Evolutionary conservation across 2,888 invertebrate species (phyloP).

Genomic region (Nomada ferruginata): DNA sequence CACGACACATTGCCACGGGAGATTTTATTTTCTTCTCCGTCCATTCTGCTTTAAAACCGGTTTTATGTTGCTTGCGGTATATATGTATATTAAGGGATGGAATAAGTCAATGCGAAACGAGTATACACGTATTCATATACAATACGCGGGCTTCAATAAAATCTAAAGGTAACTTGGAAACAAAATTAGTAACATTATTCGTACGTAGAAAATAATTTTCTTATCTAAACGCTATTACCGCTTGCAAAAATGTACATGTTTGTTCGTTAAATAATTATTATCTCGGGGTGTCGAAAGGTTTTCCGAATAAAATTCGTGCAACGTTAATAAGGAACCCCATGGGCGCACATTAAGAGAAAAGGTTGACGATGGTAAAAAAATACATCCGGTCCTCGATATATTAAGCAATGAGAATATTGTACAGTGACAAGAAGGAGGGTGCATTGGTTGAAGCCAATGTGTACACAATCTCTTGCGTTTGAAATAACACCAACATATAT

Average conservation of each 20-base stretch:
- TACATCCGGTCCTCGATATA: slow-evolving; percentile 52
- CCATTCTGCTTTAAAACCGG: slow-evolving; percentile 69
- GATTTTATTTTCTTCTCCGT: slow-evolving; percentile 55
- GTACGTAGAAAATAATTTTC: neutral
- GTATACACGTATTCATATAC: neutral
- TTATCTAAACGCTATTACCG: neutral
- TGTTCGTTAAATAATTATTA: neutral
- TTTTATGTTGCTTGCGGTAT: slow-evolving; percentile 68
- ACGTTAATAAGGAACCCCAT: neutral
- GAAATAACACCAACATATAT: neutral
- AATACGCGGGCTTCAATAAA: neutral
- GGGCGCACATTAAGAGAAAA: slow-evolving; percentile 7
- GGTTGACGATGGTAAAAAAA: slow-evolving; percentile 22
- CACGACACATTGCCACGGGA: slow-evolving; percentile 48
- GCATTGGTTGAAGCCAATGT: slow-evolving; percentile 20
- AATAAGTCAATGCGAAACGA: slow-evolving; percentile 29
- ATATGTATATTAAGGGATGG: slow-evolving; percentile 60
- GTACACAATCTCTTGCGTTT: slow-evolving; percentile 8
- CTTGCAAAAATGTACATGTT: neutral
- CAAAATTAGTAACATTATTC: slow-evolving; percentile 14
- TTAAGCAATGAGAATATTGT: slow-evolving; percentile 40
- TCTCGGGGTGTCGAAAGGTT: no score
- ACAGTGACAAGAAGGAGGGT: slow-evolving; percentile 46
- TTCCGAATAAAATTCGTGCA: neutral
- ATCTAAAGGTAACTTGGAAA: neutral